These are phyloP conservation scores for Falco biarmicus DNA, from an alignment of 2,797 vertebrate genomes.

Conservation along the genomic window DNA sequence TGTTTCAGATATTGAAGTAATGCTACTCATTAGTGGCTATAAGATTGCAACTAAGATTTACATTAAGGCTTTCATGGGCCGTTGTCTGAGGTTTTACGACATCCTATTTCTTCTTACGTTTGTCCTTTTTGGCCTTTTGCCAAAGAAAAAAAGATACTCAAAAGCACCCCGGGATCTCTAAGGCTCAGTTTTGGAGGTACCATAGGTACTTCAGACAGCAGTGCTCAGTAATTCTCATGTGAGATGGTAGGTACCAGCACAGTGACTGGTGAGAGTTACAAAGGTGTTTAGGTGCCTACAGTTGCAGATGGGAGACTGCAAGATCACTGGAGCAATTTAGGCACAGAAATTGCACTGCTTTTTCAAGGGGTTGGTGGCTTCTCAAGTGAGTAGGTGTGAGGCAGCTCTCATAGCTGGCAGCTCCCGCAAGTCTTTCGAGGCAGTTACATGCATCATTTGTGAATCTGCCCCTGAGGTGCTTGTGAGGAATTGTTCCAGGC, in stretches of 20 bases:
- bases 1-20: not conserved
- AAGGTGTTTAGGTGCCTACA: not conserved
- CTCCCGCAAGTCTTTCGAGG: not conserved
- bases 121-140: not conserved
- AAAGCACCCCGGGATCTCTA: accelerated
- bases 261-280: not conserved
- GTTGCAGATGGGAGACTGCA: not conserved
- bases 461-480: not conserved
- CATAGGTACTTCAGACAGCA: not conserved
- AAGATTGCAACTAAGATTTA: not conserved
- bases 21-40: not conserved
- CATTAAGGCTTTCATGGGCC: not conserved
- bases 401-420: constrained; percentile 6
- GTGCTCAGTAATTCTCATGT: not conserved
- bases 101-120: not conserved
- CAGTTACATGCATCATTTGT: constrained; percentile 29
- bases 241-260: not conserved
- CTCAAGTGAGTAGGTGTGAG: not conserved
- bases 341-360: not conserved
- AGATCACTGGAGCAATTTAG: not conserved
- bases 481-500: not conserved
- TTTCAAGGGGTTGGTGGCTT: not conserved
- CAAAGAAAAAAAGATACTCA: not conserved
- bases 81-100: not conserved
- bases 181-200: not conserved